Evolutionary conservation across 1,140 invertebrate species (phyloP).

Genomic region (Drosophila kurseongensis): DNA sequence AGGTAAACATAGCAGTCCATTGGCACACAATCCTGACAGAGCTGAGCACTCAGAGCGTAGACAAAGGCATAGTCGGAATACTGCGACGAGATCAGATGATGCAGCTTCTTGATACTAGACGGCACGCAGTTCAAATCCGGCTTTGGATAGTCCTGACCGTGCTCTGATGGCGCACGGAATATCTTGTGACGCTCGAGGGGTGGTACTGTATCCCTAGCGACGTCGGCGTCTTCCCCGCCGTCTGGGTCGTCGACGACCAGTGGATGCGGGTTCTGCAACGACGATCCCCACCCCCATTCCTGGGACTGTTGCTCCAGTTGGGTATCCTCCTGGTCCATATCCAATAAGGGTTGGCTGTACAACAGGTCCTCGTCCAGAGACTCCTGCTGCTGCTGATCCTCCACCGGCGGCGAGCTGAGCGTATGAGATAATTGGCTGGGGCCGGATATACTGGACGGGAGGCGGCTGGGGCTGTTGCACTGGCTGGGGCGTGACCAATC

Average conservation of each 20-base stretch:
- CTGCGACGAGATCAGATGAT: slow-evolving; percentile 42
- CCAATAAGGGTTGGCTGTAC: slow-evolving; percentile 21
- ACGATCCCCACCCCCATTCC: neutral
- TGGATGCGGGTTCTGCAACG: neutral
- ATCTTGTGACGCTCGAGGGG: neutral
- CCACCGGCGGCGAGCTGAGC: neutral
- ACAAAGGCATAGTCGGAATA: slow-evolving; percentile 78
- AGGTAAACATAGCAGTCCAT: slow-evolving; percentile 76
- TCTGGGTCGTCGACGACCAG: neutral
- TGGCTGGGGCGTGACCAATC: neutral
- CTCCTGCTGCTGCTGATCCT: neutral
- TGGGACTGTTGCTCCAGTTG: neutral
- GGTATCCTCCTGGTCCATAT: slow-evolving; percentile 34
- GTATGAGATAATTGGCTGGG: neutral
- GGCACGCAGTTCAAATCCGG: slow-evolving; percentile 58
- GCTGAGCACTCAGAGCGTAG: slow-evolving; percentile 66
- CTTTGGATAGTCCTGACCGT: neutral
- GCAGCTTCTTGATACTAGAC: slow-evolving; percentile 45
- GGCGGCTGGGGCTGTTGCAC: neutral
- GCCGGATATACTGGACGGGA: slow-evolving; percentile 11
- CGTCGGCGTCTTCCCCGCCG: neutral
- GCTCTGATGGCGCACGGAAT: neutral
- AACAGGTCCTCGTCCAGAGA: slow-evolving; percentile 8
- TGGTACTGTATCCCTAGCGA: neutral
- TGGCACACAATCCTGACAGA: slow-evolving; percentile 66